phyloP scores from a whole-genome alignment of 1,140 invertebrate species.

The Papilio polyxenes region DNA sequence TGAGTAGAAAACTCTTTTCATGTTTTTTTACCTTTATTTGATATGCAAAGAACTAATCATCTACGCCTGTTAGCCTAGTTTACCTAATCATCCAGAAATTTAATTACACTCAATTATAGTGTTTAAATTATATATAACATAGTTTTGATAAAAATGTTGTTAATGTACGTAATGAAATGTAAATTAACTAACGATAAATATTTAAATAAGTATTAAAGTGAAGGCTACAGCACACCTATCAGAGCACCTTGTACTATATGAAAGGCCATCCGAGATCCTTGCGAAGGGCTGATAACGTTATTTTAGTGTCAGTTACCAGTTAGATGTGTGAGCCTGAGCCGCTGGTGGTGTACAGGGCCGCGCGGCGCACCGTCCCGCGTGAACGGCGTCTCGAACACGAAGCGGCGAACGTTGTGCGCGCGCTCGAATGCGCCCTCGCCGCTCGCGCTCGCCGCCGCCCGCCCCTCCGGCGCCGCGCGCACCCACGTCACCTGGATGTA shows the following conservation, averaged over 20 bases:
- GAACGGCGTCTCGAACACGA: conserved; percentile 97
- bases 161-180: background rate
- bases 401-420: conserved; percentile 92
- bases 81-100: too few species aligned
- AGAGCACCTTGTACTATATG: too few species aligned
- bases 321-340: conserved; percentile 92
- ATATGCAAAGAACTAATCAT: too few species aligned
- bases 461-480: conserved; percentile 81
- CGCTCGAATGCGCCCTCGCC: conserved; percentile 76
- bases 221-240: too few species aligned
- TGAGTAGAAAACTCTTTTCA: too few species aligned
- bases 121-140: too few species aligned
- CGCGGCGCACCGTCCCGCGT: conserved; percentile 90
- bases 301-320: conserved; percentile 82
- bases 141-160: background rate
- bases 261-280: too few species aligned
- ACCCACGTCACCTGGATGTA: conserved; percentile 94
- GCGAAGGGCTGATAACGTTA: too few species aligned
- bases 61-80: too few species aligned
- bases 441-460: conserved; percentile 43
- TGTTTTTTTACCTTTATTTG: too few species aligned
- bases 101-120: too few species aligned
- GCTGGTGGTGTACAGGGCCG: conserved; percentile 92
- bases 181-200: background rate
- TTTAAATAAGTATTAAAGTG: background rate